Evolutionary conservation across 1,140 invertebrate species (phyloP).

Genomic region (Neotoxoptera formosana): DNA sequence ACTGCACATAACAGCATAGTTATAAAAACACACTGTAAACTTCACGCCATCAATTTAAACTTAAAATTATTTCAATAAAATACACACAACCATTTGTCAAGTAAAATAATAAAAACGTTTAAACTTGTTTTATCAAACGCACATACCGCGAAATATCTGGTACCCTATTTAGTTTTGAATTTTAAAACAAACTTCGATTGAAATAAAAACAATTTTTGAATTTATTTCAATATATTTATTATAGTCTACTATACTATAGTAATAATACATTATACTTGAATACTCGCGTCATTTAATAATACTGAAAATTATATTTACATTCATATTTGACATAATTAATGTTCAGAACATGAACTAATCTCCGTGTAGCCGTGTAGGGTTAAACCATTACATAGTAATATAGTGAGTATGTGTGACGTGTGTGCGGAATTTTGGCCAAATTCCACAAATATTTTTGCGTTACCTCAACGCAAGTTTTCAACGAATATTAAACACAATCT

Average conservation of each 20-base stretch:
- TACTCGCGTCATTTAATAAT: not conserved
- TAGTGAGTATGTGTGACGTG: not conserved
- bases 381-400: not conserved
- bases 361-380: not conserved
- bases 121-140: not conserved
- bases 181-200: not conserved
- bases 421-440: not conserved
- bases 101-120: not conserved
- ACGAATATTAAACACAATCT: not conserved
- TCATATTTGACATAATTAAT: not conserved
- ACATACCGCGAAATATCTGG: not conserved
- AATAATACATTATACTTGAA: not conserved
- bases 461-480: not conserved
- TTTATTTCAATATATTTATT: not conserved
- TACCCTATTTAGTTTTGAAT: not conserved
- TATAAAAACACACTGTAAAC: not conserved
- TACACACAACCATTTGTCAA: not conserved
- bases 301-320: not conserved
- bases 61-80: conserved; percentile 9
- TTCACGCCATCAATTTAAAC: not conserved
- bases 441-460: conserved; percentile 11
- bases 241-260: too few species aligned
- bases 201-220: not conserved
- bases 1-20: not conserved
- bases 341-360: not conserved